Evolutionary conservation across 2,888 invertebrate genomes (phyloP), one percentile per base, ranked within the genome.

Genomic region (Leucophora obtusa): DNA sequence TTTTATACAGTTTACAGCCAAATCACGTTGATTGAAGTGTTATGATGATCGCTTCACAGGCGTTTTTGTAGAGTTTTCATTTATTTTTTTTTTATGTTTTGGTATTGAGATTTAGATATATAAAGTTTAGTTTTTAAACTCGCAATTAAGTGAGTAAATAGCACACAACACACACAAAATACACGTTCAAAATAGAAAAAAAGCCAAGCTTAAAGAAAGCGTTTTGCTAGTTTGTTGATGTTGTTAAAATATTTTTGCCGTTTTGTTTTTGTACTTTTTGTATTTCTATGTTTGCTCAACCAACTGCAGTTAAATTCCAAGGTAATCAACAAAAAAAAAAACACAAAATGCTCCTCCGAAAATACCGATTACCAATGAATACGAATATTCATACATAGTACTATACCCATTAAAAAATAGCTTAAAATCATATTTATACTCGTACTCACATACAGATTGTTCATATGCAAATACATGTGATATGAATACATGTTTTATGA

Each of bases 251-350:
- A 15, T 47, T 43, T 50, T 60, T 54, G 38, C 38, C n/a, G 15
- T 76, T 63, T 71, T 77, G 59, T 28, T 28, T 28, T 68, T 50
- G 15, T 53, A 15, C 14, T 54, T 28, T 54, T 63, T 79, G 43
- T 59, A 33, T 60, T 66, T 71, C 56, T 54, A 72, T 73, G 69
- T 81, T 77, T 73, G 77, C 72, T 59, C 63, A 69, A 69, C 54
- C 63, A 33, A 72, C 73, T 81, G 82, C 80, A 82, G 76, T 82
- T 79, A 76, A 82, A 83, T 82, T 82, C 83, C 83, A 83, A 83
- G 82, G 83, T 74, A 80, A 82, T 60, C 83, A 56, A 82, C 79
- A 63, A 38, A 58, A 72, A 72, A 59, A 21, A 8, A 56, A 62
- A 68, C 14, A 18, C 33, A 59, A 60, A 78, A 62, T 56, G 47